phyloP scores from a whole-genome alignment of 2,797 vertebrate genomes.

The Tenualosa thibaudeaui region DNA sequence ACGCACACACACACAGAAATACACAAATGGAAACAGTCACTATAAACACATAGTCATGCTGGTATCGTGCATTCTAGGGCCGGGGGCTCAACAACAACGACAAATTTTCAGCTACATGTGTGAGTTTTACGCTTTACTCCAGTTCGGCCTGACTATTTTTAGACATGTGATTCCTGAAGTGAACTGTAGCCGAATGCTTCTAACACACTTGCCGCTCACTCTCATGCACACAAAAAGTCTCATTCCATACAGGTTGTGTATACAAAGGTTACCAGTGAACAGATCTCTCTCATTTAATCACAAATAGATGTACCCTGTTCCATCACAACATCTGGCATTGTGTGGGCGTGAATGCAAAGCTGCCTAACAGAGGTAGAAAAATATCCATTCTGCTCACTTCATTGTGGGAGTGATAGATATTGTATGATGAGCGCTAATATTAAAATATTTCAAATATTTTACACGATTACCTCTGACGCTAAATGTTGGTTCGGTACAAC shows the following conservation, averaged over 20 bases:
- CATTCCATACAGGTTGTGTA: not conserved
- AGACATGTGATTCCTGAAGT: not conserved
- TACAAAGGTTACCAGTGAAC: not conserved
- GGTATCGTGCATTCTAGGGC: not conserved
- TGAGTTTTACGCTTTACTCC: not conserved
- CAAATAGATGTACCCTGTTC: slow-evolving; percentile 6
- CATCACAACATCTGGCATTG: slow-evolving; percentile 4
- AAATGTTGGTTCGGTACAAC: not conserved
- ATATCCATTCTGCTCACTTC: not conserved
- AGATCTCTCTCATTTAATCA: not conserved
- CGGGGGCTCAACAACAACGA: not conserved
- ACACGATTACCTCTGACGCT: not conserved
- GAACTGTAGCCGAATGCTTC: not conserved
- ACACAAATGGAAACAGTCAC: too few species aligned
- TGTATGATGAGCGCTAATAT: not conserved
- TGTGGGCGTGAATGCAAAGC: not conserved
- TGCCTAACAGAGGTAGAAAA: not conserved
- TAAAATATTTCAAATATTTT: not conserved
- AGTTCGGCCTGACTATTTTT: not conserved
- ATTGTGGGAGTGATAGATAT: not conserved
- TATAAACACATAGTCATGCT: not conserved
- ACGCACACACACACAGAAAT: not conserved
- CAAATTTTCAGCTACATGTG: not conserved
- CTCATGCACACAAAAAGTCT: not conserved
- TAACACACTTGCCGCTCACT: not conserved